Evolutionary conservation across 2,888 invertebrate genomes (phyloP).

Genomic region (Leptinotarsa haldemani): DNA sequence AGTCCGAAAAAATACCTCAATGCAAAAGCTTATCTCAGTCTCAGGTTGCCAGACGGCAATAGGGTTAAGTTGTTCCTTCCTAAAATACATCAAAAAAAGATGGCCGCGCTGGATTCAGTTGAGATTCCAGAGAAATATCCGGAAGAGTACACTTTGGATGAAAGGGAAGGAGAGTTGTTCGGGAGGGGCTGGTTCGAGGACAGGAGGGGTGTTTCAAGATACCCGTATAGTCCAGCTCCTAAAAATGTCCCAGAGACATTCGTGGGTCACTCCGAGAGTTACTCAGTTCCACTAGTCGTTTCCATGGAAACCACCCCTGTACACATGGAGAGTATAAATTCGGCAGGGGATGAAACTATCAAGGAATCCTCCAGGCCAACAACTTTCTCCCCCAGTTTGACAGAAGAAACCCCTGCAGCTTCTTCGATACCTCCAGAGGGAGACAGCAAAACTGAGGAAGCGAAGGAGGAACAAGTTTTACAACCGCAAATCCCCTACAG

Average conservation of each 20-base stretch:
- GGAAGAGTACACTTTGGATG: background rate
- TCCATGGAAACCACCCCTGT: no score
- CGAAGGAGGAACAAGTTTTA: background rate
- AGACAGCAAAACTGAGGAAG: background rate
- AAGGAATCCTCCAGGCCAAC: no score
- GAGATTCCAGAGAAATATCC: background rate
- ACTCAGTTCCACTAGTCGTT: no score
- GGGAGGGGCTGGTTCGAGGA: background rate
- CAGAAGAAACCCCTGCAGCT: background rate
- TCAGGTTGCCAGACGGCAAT: background rate
- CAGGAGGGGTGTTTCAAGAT: background rate
- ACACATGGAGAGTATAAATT: no score
- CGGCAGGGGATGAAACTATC: no score
- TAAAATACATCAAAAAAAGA: background rate
- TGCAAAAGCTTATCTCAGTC: background rate
- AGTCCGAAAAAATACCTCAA: no score
- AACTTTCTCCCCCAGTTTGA: no score
- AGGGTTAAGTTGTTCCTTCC: background rate
- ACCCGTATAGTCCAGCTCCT: background rate
- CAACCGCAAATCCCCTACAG: constrained; percentile 16
- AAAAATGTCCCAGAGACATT: background rate
- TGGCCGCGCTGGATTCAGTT: background rate
- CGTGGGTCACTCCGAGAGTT: no score
- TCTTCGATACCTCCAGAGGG: background rate
- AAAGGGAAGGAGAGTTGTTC: background rate